Conservation (phyloP, 2,113 vertebrate species). For the Australoheros scitulus region DNA sequence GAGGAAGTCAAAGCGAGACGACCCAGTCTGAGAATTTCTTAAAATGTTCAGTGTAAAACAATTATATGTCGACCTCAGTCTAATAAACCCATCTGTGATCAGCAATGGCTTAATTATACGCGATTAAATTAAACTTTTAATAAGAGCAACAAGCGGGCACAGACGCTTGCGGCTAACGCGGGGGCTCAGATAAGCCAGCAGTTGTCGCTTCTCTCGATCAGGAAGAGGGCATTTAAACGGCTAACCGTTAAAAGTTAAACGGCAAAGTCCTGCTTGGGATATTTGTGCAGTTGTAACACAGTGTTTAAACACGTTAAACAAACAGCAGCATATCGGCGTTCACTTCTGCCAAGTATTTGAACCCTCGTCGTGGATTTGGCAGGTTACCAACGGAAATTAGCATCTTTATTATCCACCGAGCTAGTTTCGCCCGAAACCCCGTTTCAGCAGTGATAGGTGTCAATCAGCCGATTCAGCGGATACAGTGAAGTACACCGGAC, state of each 20-base stretch:
- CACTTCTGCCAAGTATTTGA: not conserved
- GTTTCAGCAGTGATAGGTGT: not conserved
- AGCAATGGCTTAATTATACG: fast-evolving
- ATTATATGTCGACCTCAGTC: not conserved
- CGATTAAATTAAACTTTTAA: not conserved
- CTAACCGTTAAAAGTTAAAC: constrained; percentile 34
- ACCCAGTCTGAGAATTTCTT: constrained; percentile 18
- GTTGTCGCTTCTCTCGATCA: constrained; percentile 19
- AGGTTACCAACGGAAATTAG: not conserved
- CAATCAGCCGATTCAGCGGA: not conserved
- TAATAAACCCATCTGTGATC: not conserved
- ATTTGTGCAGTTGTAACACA: not conserved
- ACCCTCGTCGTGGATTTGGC: not conserved
- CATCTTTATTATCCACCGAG: not conserved
- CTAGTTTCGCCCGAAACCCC: not conserved
- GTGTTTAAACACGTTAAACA: constrained; percentile 3
- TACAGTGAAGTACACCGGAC: not conserved
- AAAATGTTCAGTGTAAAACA: not conserved
- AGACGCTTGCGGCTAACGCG: not conserved
- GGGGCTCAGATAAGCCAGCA: not conserved
- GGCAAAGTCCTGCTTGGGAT: not conserved
- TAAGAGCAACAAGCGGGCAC: not conserved
- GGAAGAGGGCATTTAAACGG: constrained; percentile 42
- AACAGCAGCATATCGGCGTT: not conserved
- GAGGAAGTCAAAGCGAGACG: constrained; percentile 46